Evolutionary conservation across 2,113 vertebrate genomes (phyloP), one percentile per base, ranked within the genome.

Genomic region (Hystrix cristata): DNA sequence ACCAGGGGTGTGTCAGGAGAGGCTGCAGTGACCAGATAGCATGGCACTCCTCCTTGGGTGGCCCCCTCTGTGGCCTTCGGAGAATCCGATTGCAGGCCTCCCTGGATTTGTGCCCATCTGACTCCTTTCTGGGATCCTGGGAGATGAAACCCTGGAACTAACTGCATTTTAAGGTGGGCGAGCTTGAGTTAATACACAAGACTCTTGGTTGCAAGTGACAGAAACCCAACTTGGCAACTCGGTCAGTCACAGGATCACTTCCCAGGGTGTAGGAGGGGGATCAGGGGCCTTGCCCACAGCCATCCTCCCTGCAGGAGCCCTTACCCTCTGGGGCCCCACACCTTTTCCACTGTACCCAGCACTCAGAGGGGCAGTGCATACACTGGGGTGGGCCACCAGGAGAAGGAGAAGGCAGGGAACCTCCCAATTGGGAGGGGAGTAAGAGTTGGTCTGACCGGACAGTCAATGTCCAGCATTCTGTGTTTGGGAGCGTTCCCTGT

Each of bases 381-480:
- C 7, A 6, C 43, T 38, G 21, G 60, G n/a, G 31, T 51, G 80
- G 21, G 19, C 27, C 9, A 15, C 25, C 38, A 78, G 65, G 46
- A 72, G 81, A 51, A 62, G 72, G 25, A 78, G 81, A 51, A 62
- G 72, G 25, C 51, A 94, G 76, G 18, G 16, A 94, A 3, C 12
- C 11, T 7, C 7, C 43, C 13, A 13, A 11, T 3, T 11, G 85
- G 55, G 64, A 59, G 48, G 43, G 51, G 25, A 7, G 3, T 46
- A 29, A 65, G 76, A 16, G 11, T 53, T 9, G 34, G n/a, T 34
- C 23, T 57, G 46, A 29, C 9, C 19, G 19, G 48, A 71, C 10
- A 0, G 0, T 0, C 46, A 4, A 11, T 14, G 74, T 84, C 38
- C 25, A 2, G 3, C 9, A 23, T 18, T 19, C 23, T 3, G 0